Conservation (phyloP, 2,888 invertebrate genomes). For the Harpagoxenus sublaevis region DNA sequence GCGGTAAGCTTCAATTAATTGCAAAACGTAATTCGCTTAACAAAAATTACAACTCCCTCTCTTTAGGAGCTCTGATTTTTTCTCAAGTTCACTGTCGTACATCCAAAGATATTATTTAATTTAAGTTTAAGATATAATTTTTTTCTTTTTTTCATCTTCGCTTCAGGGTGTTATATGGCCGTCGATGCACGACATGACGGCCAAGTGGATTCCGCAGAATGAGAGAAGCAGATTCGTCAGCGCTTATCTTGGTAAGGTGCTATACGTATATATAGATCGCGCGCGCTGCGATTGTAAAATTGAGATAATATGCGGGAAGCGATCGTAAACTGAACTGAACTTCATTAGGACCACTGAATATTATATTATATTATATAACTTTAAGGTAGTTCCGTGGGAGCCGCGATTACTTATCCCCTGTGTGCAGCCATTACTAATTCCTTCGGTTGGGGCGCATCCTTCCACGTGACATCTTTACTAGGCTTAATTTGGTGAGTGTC, state of each 20-base stretch:
- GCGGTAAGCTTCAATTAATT: conserved; percentile 87
- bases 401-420: conserved; percentile 90
- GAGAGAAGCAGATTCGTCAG: conserved; percentile 92
- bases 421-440: conserved; percentile 90
- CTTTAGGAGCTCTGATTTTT: not conserved
- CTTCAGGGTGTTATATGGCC: conserved; percentile 90
- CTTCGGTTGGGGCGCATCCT: conserved; percentile 91
- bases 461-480: conserved; percentile 89
- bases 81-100: not conserved
- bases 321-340: too few species aligned
- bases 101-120: not conserved
- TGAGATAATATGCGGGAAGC: too few species aligned
- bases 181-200: conserved; percentile 92
- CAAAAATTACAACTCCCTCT: not conserved
- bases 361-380: conserved; percentile 36
- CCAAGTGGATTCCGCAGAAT: conserved; percentile 93
- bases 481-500: conserved; percentile 89
- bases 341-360: not conserved
- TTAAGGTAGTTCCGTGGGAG: conserved; percentile 89
- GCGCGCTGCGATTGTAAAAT: not conserved
- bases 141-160: not conserved
- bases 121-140: too few species aligned
- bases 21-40: not conserved
- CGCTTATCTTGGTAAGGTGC: conserved; percentile 87
- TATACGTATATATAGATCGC: not conserved